phyloP scores from a whole-genome alignment of 2,888 invertebrate species.

The Mystacides longicornis region DNA sequence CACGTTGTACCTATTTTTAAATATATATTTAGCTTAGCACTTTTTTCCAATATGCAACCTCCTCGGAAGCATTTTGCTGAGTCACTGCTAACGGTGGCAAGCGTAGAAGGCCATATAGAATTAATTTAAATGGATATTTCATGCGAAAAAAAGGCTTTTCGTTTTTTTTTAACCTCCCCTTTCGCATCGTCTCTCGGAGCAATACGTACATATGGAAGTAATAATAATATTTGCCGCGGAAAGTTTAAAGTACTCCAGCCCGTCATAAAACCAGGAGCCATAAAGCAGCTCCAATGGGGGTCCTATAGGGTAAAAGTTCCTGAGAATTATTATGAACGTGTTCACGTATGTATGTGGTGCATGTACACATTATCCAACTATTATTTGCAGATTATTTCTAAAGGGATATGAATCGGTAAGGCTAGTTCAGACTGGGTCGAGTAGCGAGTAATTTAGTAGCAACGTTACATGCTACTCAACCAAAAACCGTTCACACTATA shows the following conservation, averaged over 20 bases:
- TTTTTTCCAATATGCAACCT: not conserved
- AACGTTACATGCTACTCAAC: no score
- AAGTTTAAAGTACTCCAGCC: conserved; percentile 19
- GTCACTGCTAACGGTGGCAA: not conserved
- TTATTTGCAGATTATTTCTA: no score
- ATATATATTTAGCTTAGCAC: not conserved
- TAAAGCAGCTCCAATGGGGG: conserved; percentile 23
- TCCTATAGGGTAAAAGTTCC: conserved; percentile 17
- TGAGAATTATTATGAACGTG: no score
- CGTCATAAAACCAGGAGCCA: conserved; percentile 23
- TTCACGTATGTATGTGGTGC: no score
- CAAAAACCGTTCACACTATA: no score
- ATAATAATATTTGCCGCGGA: conserved; percentile 14
- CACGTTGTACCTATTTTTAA: not conserved
- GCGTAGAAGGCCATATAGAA: conserved; percentile 13
- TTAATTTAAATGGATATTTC: conserved; percentile 22
- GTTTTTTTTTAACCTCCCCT: conserved; percentile 5
- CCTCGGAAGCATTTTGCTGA: not conserved
- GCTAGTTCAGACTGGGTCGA: no score
- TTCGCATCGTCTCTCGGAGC: not conserved
- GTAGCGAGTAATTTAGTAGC: no score
- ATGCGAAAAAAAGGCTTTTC: conserved; percentile 17
- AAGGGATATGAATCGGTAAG: no score
- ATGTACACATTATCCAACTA: no score
- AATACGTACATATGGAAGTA: not conserved